Evolutionary conservation across 1,140 invertebrate species (phyloP).

Genomic region (Oncopodura yosiiana): DNA sequence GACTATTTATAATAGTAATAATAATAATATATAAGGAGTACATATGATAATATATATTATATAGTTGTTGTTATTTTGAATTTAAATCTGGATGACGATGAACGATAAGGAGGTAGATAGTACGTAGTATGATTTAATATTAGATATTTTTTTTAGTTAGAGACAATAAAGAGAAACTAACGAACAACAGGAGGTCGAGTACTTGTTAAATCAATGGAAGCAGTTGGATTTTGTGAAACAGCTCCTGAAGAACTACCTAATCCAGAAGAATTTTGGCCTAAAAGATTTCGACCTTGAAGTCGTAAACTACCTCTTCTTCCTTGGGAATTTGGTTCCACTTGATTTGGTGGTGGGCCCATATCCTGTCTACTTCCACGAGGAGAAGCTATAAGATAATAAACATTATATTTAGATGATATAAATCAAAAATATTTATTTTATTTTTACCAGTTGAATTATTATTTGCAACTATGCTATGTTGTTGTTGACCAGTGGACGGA

Average conservation of each 20-base stretch:
- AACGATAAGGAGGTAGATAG: too few relatives aligned
- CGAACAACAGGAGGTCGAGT: slow-evolving; percentile 15
- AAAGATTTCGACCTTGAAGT: slow-evolving; percentile 23
- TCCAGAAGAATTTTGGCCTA: slow-evolving; percentile 16
- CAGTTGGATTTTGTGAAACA: slow-evolving; percentile 3
- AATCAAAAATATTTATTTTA: not conserved
- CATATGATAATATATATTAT: too few relatives aligned
- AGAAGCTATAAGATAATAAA: slow-evolving; percentile 11
- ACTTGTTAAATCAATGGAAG: slow-evolving; percentile 21
- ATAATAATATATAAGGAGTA: too few relatives aligned
- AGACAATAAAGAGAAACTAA: too few relatives aligned
- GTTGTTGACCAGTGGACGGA: slow-evolving; percentile 19
- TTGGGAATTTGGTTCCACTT: slow-evolving; percentile 19
- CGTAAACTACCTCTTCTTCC: slow-evolving; percentile 29
- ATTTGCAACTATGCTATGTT: slow-evolving; percentile 9
- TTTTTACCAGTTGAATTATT: slow-evolving; percentile 23
- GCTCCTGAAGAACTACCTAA: not conserved
- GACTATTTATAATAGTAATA: too few relatives aligned
- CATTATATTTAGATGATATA: not conserved
- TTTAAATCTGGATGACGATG: too few relatives aligned
- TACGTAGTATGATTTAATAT: too few relatives aligned
- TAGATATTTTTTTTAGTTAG: too few relatives aligned
- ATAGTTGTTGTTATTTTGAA: too few relatives aligned
- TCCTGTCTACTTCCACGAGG: slow-evolving; percentile 27
- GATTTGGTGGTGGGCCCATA: slow-evolving; percentile 2